Evolutionary conservation across 2,888 invertebrate genomes (phyloP).

Genomic region (Piscicola geometra): DNA sequence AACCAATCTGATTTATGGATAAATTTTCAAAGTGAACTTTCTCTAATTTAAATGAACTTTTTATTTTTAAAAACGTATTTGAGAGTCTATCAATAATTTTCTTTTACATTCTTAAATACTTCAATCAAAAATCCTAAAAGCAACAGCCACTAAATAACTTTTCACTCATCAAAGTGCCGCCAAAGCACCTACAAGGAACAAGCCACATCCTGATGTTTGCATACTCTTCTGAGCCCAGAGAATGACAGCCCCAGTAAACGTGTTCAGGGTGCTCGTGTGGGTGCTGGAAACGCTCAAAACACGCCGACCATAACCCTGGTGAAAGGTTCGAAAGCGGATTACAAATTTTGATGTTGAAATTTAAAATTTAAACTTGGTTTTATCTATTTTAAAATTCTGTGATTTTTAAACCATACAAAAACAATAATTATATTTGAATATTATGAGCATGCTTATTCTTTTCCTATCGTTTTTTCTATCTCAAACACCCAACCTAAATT

Average conservation of each 20-base stretch:
- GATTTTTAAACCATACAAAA: too few relatives aligned
- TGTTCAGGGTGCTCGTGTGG: slow-evolving; percentile 41
- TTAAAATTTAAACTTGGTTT: too few relatives aligned
- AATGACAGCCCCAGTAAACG: slow-evolving; percentile 43
- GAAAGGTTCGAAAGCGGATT: neutral
- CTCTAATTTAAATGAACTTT: too few relatives aligned
- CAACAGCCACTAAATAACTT: neutral
- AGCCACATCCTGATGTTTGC: slow-evolving; percentile 43
- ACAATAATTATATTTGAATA: too few relatives aligned
- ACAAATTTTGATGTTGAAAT: too few relatives aligned
- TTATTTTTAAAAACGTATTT: neutral
- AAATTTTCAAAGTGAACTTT: too few relatives aligned
- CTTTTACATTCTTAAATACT: too few relatives aligned
- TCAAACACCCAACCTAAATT: too few relatives aligned
- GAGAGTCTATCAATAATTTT: neutral
- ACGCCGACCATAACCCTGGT: slow-evolving; percentile 39
- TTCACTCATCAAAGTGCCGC: neutral
- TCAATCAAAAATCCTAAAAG: too few relatives aligned
- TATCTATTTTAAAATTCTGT: too few relatives aligned
- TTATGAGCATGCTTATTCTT: too few relatives aligned
- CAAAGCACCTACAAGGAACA: slow-evolving; percentile 40
- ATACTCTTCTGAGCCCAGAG: slow-evolving; percentile 41
- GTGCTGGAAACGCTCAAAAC: slow-evolving; percentile 44
- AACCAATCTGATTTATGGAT: slow-evolving; percentile 44
- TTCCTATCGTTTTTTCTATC: too few relatives aligned